These are phyloP conservation scores for Steinernema khuongi DNA, from an alignment of 1,140 invertebrate species.

Conservation along the genomic window DNA sequence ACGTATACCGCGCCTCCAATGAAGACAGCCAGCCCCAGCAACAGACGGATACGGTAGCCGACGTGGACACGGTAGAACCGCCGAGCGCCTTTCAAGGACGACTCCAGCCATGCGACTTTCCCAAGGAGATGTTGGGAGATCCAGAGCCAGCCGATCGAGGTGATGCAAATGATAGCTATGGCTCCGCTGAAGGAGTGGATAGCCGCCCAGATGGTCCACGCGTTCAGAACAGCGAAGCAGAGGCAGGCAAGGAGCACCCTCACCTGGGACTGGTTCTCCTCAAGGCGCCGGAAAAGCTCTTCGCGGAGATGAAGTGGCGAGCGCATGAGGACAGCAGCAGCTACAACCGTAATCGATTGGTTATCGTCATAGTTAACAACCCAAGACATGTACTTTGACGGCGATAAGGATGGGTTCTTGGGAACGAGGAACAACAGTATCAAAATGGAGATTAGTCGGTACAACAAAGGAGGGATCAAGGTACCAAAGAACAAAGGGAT, in stretches of 20 bases:
- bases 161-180: background rate
- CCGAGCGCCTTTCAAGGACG: background rate
- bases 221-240: background rate
- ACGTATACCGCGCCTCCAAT: background rate
- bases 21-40: background rate
- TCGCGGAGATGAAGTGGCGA: too few species aligned
- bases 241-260: background rate
- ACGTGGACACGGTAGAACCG: background rate
- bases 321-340: too few species aligned
- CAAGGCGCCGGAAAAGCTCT: too few species aligned
- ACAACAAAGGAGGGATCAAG: too few species aligned
- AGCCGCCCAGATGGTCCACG: background rate
- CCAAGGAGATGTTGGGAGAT: background rate
- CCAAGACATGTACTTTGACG: background rate
- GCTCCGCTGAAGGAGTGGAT: background rate
- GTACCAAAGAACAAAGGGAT: too few species aligned
- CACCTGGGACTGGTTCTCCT: too few species aligned
- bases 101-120: background rate
- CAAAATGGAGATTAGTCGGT: too few species aligned
- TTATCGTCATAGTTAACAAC: too few species aligned
- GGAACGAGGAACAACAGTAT: background rate
- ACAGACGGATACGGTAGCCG: background rate
- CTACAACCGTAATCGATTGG: too few species aligned
- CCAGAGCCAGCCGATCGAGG: background rate
- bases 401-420: background rate